These are phyloP conservation scores for Opisthograptis luteolata DNA, from an alignment of 2,888 invertebrate genomes.

Conservation along the genomic window DNA sequence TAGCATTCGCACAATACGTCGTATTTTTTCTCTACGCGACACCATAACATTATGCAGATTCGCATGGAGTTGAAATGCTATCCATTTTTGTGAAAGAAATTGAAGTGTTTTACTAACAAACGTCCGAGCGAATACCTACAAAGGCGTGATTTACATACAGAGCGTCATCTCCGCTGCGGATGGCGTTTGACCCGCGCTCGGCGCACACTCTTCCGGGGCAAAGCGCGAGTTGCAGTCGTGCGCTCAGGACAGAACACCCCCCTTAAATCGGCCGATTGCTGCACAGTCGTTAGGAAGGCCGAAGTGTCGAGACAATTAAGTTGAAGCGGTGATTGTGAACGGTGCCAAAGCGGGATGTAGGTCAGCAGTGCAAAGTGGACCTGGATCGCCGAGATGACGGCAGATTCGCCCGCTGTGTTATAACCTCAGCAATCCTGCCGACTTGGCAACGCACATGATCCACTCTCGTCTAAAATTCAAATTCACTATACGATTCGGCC, in stretches of 20 bases:
- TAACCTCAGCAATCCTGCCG: conserved; percentile 58
- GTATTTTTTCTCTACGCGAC: conserved; percentile 61
- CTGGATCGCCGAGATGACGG: conserved; percentile 68
- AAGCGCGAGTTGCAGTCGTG: conserved; percentile 47
- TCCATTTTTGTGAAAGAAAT: conserved; percentile 50
- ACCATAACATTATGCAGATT: conserved; percentile 48
- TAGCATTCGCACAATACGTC: conserved; percentile 68
- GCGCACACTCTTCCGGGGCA: conserved; percentile 27
- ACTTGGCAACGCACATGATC: conserved; percentile 61
- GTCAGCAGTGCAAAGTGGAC: conserved; percentile 79
- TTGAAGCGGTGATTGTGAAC: conserved; percentile 83
- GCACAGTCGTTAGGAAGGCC: conserved; percentile 81
- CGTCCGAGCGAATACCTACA: conserved; percentile 55
- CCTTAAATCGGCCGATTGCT: conserved; percentile 81
- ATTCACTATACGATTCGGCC: conserved; percentile 43
- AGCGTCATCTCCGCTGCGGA: conserved; percentile 65
- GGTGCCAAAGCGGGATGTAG: conserved; percentile 83
- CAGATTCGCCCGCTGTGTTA: conserved; percentile 59
- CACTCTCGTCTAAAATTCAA: conserved; percentile 42
- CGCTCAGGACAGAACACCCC: conserved; percentile 59
- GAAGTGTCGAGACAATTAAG: conserved; percentile 84
- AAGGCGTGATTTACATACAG: conserved; percentile 67
- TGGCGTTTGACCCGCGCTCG: conserved; percentile 56
- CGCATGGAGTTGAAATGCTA: conserved; percentile 37
- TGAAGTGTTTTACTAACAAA: conserved; percentile 63